Percentiles rank a stretch among this genome's conserved stretches.
Evolutionary conservation across 2,797 vertebrate species (phyloP).

Genomic region (Acanthiza pusilla): DNA sequence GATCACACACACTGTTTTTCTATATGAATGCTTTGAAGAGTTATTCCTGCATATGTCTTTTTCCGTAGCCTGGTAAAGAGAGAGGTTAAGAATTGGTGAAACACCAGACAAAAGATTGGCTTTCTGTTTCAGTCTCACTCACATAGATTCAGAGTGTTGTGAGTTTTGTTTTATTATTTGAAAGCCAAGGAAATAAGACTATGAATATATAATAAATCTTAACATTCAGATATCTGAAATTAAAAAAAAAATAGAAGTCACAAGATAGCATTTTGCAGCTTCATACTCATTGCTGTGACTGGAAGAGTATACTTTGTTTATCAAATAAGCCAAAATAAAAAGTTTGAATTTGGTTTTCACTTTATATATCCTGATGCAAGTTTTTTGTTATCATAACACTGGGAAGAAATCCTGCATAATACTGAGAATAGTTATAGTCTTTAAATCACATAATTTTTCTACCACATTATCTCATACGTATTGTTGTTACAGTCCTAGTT

Average conservation of each 20-base stretch:
- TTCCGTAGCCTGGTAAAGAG: neutral
- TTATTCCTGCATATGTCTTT: neutral
- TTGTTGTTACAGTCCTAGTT: neutral
- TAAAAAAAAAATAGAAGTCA: neutral
- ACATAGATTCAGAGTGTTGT: neutral
- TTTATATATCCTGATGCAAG: accelerated
- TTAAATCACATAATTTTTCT: neutral
- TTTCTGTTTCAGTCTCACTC: neutral
- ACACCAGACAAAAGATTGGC: neutral
- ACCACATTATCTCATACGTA: neutral
- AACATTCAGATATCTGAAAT: neutral
- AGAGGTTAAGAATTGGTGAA: neutral
- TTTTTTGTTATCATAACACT: neutral
- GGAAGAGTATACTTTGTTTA: neutral
- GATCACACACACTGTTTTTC: neutral
- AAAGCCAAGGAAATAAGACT: neutral
- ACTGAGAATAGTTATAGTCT: neutral
- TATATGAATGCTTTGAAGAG: neutral
- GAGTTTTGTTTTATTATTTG: neutral
- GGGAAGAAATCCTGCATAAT: neutral
- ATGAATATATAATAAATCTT: neutral
- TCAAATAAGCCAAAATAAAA: neutral
- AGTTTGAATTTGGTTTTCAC: neutral
- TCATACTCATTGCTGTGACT: neutral
- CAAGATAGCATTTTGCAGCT: neutral